These are phyloP conservation scores for Microcebus ravelobensis DNA, from an alignment of 2,113 vertebrate species.

Conservation along the genomic window DNA sequence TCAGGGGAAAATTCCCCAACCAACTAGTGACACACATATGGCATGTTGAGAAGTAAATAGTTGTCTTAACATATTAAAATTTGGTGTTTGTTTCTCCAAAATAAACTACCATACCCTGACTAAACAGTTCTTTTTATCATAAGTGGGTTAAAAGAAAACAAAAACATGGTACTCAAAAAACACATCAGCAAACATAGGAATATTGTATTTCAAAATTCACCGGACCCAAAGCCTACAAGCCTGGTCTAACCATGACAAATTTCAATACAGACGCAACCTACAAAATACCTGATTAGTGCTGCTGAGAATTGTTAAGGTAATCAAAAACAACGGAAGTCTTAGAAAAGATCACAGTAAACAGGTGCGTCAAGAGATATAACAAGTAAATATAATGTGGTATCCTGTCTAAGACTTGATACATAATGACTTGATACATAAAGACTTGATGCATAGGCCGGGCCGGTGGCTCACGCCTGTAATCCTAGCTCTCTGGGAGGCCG, in stretches of 20 bases:
- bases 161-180: not conserved
- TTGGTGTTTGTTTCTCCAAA: not conserved
- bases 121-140: not conserved
- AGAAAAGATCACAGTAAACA: not conserved
- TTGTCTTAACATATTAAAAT: not conserved
- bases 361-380: not conserved
- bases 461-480: no score
- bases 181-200: not conserved
- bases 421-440: no score
- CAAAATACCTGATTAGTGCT: not conserved
- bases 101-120: not conserved
- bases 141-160: not conserved
- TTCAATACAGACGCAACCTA: not conserved
- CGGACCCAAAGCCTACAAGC: not conserved
- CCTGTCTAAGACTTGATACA: no score
- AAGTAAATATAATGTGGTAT: not conserved
- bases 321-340: not conserved
- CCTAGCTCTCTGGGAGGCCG: no score
- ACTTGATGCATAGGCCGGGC: no score
- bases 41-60: not conserved
- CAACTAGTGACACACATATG: not conserved
- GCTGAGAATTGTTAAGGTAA: not conserved
- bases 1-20: accelerated
- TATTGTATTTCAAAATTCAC: not conserved
- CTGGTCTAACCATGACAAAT: not conserved